phyloP scores from a whole-genome alignment of 2,888 invertebrate species.

The Polydrusus pterygomalis region DNA sequence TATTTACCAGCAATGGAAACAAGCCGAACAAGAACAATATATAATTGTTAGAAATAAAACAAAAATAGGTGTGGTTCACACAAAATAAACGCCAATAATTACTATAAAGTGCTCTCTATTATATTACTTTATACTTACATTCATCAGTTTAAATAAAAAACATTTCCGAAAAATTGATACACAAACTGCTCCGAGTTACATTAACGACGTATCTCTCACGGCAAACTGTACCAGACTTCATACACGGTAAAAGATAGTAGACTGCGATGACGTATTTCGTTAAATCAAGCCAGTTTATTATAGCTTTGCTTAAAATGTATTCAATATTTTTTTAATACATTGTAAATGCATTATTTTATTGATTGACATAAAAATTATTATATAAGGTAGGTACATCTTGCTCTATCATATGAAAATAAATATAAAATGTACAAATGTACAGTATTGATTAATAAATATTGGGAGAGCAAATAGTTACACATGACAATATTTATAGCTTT shows the following conservation, averaged over 20 bases:
- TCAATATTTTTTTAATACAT: neutral
- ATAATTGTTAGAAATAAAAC: too few relatives aligned
- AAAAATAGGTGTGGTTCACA: constrained; percentile 44
- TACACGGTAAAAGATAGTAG: constrained; percentile 11
- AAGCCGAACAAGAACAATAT: too few relatives aligned
- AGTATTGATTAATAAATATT: constrained; percentile 6
- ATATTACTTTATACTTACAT: constrained; percentile 60
- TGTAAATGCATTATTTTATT: neutral
- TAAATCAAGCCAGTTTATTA: constrained; percentile 4
- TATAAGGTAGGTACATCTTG: neutral
- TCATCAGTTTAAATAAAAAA: constrained; percentile 63
- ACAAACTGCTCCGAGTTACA: constrained; percentile 58
- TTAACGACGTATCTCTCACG: constrained; percentile 53
- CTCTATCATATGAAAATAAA: neutral
- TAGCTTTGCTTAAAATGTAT: neutral
- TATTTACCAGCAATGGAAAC: too few relatives aligned
- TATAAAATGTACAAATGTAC: neutral
- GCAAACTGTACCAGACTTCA: constrained; percentile 21
- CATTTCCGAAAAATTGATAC: constrained; percentile 53
- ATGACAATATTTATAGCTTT: neutral
- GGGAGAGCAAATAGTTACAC: neutral
- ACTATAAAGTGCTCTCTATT: neutral
- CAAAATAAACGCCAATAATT: too few relatives aligned
- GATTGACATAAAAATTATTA: neutral
- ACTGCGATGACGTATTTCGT: constrained; percentile 45